Base-by-base conservation (phyloP, 2,797 vertebrate species). In the Crocidura indochinensis region DNA sequence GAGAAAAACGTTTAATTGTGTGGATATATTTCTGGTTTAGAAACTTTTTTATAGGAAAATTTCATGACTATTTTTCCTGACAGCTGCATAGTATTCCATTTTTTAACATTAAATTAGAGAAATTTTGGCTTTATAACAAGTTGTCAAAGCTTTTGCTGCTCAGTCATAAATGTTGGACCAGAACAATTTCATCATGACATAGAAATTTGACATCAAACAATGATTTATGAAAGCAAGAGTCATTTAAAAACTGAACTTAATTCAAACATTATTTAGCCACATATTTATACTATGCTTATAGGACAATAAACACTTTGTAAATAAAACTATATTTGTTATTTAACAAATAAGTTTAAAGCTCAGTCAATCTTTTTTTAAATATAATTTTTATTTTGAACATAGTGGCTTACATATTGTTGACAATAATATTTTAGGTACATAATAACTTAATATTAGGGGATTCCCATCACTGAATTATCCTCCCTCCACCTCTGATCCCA, bases 241-340 rank as follows among this genome's bases (percentile, higher is more conserved):
- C 73, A 65, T 87, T 86, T 88, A 73, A 49, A 49, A 49, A 69
- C 27, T 47, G 68, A 67, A 8, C 19, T 75, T 56, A 83, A 93
- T 83, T 80, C n/a, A 94, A 8, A 86, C 29, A n/a, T 81, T 74
- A 46, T 88, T 38, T 84, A 72, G 12, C 27, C 49, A 93, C 91
- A 91, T 77, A 4, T 78, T 79, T 88, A 1, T 93, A 81, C 74
- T 15, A 73, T 27, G 4, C 73, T 88, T 27, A 77, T 77, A 90
- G 51, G 38, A n/a, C 88, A 86, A 88, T 84, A 86, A 92, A 76
- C 24, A n/a, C 65, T 87, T 76, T 71, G 47, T 88, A 93, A 90
- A 56, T 74, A 53, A 79, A 84, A 47, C 2, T 73, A 0, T 81
- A 22, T 6, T 73, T 94, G 88, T 46, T 67, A 69, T 56, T 94